Percentiles rank a stretch among this genome's conserved stretches.
These are phyloP conservation scores for Agrenia bidenticulata DNA, from an alignment of 2,888 invertebrate genomes.

Conservation along the genomic window DNA sequence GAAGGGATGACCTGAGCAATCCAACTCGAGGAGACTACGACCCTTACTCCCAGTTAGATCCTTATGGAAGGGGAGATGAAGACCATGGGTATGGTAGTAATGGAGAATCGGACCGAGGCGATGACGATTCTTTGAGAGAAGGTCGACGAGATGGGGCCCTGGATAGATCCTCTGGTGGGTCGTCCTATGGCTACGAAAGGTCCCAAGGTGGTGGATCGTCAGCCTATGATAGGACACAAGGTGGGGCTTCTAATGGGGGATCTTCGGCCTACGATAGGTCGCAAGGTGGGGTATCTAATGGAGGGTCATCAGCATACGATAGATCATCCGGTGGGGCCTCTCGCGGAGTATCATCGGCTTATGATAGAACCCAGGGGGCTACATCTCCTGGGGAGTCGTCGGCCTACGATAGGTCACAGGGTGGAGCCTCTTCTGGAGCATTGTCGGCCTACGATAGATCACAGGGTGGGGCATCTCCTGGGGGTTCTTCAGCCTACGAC, in stretches of 20 bases:
- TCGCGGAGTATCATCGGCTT: slow-evolving; percentile 3
- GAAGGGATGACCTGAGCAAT: slow-evolving; percentile 18
- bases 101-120: not conserved
- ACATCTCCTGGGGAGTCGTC: not conserved
- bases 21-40: slow-evolving; percentile 13
- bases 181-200: not conserved
- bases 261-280: not conserved
- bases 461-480: not conserved
- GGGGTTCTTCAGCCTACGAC: not conserved
- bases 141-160: not conserved
- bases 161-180: slow-evolving; percentile 4
- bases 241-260: not conserved
- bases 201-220: not conserved
- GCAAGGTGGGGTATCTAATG: not conserved
- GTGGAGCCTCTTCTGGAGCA: not conserved
- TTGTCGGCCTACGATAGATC: not conserved
- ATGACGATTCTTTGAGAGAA: not conserved
- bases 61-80: slow-evolving; percentile 4
- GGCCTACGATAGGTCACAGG: not conserved
- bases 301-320: not conserved
- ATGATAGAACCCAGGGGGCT: not conserved
- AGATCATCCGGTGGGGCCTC: not conserved
- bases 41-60: slow-evolving; percentile 17
- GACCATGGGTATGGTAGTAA: not conserved
- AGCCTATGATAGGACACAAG: not conserved